phyloP scores from a whole-genome alignment of 2,888 invertebrate genomes.

The Cataglyphis cursor region DNA sequence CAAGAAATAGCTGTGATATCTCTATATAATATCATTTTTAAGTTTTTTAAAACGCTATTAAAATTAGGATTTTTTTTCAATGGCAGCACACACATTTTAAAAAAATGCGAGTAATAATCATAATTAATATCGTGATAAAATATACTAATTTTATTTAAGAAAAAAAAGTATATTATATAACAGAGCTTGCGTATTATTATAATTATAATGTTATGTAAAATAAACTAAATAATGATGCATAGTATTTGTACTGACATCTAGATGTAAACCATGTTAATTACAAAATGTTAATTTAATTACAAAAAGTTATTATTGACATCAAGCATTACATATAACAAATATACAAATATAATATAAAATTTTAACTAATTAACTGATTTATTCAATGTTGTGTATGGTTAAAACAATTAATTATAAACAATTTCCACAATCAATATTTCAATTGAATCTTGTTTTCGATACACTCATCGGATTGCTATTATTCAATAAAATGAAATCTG shows the following conservation, averaged over 20 bases:
- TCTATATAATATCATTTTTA: background rate
- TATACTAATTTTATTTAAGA: background rate
- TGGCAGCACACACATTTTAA: background rate
- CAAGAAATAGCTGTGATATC: background rate
- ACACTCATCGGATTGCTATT: background rate
- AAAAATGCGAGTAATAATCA: background rate
- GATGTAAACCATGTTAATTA: conserved; percentile 7
- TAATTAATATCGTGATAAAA: background rate
- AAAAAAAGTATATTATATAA: background rate
- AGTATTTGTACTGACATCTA: background rate
- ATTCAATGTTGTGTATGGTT: background rate
- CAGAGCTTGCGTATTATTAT: background rate
- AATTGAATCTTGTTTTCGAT: conserved; percentile 18
- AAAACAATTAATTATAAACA: background rate
- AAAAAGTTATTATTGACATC: conserved; percentile 5
- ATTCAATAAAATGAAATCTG: conserved; percentile 16
- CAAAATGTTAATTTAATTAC: conserved; percentile 8
- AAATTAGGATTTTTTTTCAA: background rate
- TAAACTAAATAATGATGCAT: background rate
- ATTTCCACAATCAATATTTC: conserved; percentile 7
- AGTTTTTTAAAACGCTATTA: background rate
- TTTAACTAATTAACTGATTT: conserved; percentile 26
- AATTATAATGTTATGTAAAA: background rate
- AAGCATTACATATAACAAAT: background rate
- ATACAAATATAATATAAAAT: background rate